Conservation (phyloP, 92 coral and sea anemone genomes). For the Siderastrea radians region DNA sequence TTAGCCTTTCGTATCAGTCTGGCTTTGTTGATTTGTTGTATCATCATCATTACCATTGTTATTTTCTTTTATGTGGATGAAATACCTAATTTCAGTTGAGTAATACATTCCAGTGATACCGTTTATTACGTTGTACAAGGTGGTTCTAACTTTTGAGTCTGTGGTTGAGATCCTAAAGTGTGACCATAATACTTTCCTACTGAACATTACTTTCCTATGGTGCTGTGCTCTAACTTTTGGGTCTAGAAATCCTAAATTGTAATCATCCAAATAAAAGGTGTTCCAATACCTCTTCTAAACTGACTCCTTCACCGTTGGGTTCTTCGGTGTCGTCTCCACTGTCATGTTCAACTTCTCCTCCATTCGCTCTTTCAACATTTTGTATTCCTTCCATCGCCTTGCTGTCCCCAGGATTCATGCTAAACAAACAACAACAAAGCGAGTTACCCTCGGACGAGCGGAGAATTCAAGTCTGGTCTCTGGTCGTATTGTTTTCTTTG, state of each 20-base stretch:
- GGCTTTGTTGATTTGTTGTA: no score
- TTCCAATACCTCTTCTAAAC: slow-evolving; percentile 80
- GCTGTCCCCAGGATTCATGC: slow-evolving; percentile 91
- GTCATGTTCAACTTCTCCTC: slow-evolving; percentile 85
- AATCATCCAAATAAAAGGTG: no score
- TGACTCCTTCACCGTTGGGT: slow-evolving; percentile 78
- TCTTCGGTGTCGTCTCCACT: slow-evolving; percentile 89
- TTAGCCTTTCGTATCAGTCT: no score
- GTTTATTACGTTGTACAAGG: background rate
- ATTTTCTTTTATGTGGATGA: no score
- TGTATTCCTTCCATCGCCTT: slow-evolving; percentile 95
- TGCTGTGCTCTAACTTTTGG: no score
- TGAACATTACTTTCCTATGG: no score
- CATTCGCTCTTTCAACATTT: slow-evolving; percentile 88
- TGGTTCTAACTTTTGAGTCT: background rate
- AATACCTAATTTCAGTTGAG: no score
- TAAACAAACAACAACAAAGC: slow-evolving; percentile 1
- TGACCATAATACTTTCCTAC: background rate
- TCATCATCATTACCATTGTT: no score
- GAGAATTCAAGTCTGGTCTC: no score
- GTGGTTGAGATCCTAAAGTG: background rate
- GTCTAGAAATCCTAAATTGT: no score
- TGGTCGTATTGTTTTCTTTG: no score
- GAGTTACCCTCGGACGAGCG: background rate
- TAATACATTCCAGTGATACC: no score